phyloP scores from a whole-genome alignment of 2,113 vertebrate species.

The Miniopterus natalensis region DNA sequence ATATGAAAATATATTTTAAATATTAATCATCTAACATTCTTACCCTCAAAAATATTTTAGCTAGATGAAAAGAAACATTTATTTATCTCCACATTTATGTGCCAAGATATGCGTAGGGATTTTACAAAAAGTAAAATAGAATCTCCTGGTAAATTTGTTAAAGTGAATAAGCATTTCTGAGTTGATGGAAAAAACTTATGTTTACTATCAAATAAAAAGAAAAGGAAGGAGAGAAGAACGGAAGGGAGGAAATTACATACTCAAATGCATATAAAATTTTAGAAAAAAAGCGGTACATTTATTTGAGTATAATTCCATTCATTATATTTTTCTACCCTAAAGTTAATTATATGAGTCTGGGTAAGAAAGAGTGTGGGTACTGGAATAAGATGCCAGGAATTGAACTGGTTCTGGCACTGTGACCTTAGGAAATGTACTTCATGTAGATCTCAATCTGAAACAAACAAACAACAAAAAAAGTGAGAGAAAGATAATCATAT shows the following conservation, averaged over 20 bases:
- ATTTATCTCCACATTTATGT: background rate
- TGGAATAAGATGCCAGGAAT: background rate
- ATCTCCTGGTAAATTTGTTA: background rate
- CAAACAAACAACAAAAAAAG: background rate
- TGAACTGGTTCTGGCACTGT: background rate
- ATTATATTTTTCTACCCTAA: background rate
- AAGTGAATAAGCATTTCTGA: slow-evolving; percentile 5
- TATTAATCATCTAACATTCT: background rate
- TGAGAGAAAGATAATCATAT: background rate
- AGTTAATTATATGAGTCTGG: background rate
- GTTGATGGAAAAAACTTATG: background rate
- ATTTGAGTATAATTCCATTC: background rate
- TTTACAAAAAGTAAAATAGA: slow-evolving; percentile 11
- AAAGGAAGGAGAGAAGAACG: background rate
- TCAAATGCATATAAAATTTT: background rate
- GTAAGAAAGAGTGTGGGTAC: background rate
- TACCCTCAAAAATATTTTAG: background rate
- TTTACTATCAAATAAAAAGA: background rate
- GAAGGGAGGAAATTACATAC: background rate
- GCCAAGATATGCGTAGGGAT: background rate
- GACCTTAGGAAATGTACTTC: background rate
- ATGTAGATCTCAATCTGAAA: background rate
- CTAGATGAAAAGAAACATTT: background rate
- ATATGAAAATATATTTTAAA: background rate
- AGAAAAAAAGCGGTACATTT: background rate